Conservation (phyloP, 2,113 vertebrate genomes). For the Chionomys nivalis region DNA sequence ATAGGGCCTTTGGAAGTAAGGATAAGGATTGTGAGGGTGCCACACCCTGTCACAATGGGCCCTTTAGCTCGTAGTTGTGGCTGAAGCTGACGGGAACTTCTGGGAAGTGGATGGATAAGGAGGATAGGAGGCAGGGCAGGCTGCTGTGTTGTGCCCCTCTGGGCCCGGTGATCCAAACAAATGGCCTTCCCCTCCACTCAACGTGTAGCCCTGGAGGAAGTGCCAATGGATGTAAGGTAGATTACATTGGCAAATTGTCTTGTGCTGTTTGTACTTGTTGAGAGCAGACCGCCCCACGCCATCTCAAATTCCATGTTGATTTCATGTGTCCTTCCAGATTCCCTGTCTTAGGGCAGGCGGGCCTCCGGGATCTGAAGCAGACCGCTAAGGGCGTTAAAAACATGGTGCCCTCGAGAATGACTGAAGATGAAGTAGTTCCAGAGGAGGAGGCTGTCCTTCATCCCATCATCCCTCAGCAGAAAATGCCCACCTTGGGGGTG, state of each 20-base stretch:
- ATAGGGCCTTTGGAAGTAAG: neutral
- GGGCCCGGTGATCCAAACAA: neutral
- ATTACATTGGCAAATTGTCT: neutral
- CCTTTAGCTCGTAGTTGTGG: neutral
- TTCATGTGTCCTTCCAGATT: too few species aligned
- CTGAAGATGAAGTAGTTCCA: neutral
- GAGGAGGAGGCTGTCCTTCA: neutral
- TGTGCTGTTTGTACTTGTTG: neutral
- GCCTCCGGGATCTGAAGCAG: neutral
- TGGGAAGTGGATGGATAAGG: neutral
- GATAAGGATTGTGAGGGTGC: neutral
- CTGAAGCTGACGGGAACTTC: neutral
- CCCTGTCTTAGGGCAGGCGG: neutral
- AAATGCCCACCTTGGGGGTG: neutral
- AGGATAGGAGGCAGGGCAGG: neutral
- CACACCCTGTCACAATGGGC: neutral
- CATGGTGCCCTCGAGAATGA: neutral
- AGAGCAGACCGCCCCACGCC: too few species aligned
- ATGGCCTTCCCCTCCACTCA: neutral
- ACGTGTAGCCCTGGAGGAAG: neutral
- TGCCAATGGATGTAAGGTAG: too few species aligned
- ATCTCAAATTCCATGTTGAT: neutral
- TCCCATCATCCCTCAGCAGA: neutral
- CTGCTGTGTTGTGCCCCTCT: neutral
- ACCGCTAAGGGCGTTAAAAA: too few species aligned